Evolutionary conservation across 2,888 invertebrate genomes (phyloP).

Genomic region (Drosophila neoperkinsi): DNA sequence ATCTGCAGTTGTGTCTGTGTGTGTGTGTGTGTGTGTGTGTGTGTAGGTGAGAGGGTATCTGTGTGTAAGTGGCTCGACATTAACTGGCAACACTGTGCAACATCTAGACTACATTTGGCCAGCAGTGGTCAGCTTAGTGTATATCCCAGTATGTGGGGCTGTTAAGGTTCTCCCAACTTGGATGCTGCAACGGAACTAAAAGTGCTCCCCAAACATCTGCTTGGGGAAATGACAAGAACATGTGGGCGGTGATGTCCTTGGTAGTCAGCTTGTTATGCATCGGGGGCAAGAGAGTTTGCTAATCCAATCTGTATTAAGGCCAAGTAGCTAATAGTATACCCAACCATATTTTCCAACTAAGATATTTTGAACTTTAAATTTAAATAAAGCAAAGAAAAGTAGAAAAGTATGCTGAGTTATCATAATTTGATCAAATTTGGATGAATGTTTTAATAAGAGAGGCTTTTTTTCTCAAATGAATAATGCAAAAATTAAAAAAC

Average conservation of each 20-base stretch:
- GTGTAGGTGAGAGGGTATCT: constrained; percentile 21
- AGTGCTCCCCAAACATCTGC: constrained; percentile 48
- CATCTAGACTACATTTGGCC: constrained; percentile 50
- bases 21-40: constrained; percentile 9
- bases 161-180: constrained; percentile 31
- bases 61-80: constrained; percentile 44
- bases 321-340: neutral
- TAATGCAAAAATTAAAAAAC: neutral
- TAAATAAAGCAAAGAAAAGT: too few species aligned
- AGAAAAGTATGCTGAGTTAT: neutral
- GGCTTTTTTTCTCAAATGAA: neutral
- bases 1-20: constrained; percentile 18
- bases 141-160: constrained; percentile 35
- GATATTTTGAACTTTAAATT: neutral
- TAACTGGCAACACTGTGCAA: constrained; percentile 41
- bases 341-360: neutral
- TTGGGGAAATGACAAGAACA: constrained; percentile 31
- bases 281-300: constrained; percentile 8
- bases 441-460: neutral
- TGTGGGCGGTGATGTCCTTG: constrained; percentile 38
- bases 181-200: constrained; percentile 29
- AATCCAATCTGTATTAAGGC: constrained; percentile 15
- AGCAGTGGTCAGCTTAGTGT: constrained; percentile 67
- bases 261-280: constrained; percentile 25
- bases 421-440: neutral